Evolutionary conservation across 2,797 vertebrate genomes (phyloP), one percentile per base, ranked within the genome.

Genomic region (Molossus molossus): DNA sequence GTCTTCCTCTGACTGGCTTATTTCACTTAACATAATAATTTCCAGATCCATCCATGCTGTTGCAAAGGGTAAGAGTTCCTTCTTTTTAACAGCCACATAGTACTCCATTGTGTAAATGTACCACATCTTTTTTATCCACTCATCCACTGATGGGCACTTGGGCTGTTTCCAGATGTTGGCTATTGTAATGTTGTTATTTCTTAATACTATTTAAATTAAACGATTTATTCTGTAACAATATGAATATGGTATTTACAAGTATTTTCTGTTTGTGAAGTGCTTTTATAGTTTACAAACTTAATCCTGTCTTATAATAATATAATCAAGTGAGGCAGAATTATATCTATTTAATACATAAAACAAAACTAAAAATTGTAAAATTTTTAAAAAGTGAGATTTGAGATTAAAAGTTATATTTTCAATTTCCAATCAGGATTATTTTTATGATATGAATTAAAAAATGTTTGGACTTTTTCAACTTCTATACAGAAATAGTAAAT

Each of bases 211-310:
- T 81, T 94, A 83, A 86, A 45, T 67, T 77, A 58, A 69, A 79
- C 69, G 29, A 69, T 8, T 3, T 57, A 77, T 60, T 77, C 55
- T 77, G 29, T 69, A 64, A 65, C 8, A 82, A 45, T 29, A 87
- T 65, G 76, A 50, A 55, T 45, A 29, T 48, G 8, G 9, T 37
- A 58, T 37, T 17, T 92, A 87, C 1, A 67, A 64, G 9, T 33
- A 64, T 64, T 64, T 96, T 80, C 53, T 82, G 1, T 45, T 72
- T 82, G 18, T 90, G 37, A 29, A 60, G 3, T 79, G 2, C n/a
- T 75, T 37, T 60, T 91, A 53, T 29, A 70, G 33, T 60, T 87
- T 91, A 55, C 13, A 45, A 94, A 87, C 25, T 92, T 85, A 94
- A 83, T 70, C 29, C 33, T 87, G 1, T n/a, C 18, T 40, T 76